Evolutionary conservation across 2,888 invertebrate genomes (phyloP).

Genomic region (Ochropacha duplaris): DNA sequence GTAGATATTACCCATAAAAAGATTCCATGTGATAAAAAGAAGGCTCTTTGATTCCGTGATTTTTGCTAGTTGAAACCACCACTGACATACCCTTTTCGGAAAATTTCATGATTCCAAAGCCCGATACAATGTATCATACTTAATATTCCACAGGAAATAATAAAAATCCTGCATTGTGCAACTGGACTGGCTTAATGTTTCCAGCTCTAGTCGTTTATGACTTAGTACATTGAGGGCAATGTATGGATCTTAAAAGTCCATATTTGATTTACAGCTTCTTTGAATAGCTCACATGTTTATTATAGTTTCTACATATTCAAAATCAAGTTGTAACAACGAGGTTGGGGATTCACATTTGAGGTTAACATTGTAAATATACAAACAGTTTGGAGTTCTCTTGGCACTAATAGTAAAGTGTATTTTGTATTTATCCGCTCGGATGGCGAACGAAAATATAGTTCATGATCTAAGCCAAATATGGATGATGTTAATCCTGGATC

Average conservation of each 20-base stretch:
- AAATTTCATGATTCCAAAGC: not conserved
- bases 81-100: not conserved
- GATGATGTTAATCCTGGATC: no score
- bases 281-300: not conserved
- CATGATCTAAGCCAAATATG: no score
- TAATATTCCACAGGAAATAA: not conserved
- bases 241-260: not conserved
- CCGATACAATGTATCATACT: not conserved
- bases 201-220: not conserved
- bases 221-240: not conserved
- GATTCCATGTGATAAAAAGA: no score
- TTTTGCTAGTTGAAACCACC: no score
- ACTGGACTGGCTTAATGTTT: not conserved
- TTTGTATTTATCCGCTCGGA: no score
- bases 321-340: not conserved
- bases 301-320: not conserved
- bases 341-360: not conserved
- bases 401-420: no score
- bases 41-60: no score
- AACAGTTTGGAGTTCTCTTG: no score
- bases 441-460: no score
- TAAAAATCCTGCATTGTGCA: not conserved
- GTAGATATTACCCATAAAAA: no score
- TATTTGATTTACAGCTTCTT: not conserved
- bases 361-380: not conserved